Conservation (phyloP, 2,797 vertebrate genomes). For the Lacerta agilis region DNA sequence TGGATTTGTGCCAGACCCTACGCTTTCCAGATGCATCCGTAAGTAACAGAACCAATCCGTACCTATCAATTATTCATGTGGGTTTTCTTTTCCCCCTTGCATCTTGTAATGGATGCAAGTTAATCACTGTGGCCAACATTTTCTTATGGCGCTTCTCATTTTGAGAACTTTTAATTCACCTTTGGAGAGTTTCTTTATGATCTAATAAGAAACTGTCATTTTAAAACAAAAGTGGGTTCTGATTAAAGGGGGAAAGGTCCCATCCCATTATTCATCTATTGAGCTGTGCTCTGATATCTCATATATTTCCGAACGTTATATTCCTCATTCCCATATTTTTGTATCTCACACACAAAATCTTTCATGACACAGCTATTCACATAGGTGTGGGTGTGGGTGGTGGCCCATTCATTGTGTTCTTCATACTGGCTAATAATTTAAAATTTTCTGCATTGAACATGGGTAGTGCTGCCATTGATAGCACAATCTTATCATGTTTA, state of each 20-base stretch:
- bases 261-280: background rate
- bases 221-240: background rate
- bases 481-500: background rate
- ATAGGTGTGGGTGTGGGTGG: background rate
- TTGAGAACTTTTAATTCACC: background rate
- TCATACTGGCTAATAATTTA: background rate
- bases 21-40: slow-evolving; percentile 90
- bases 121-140: background rate
- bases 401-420: background rate
- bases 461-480: background rate
- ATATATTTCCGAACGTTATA: background rate
- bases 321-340: background rate
- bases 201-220: background rate
- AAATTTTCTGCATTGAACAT: background rate
- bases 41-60: slow-evolving; percentile 77
- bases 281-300: background rate
- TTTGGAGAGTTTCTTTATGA: background rate
- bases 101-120: background rate
- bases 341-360: background rate
- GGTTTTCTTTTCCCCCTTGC: background rate
- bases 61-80: background rate
- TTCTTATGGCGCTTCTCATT: background rate
- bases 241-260: background rate
- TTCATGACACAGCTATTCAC: background rate
- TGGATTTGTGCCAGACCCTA: slow-evolving; percentile 89